A percentile compares a stretch with the other conserved stretches of the same genome.
Conservation (phyloP, 2,113 vertebrate species). For the Carollia perspicillata region DNA sequence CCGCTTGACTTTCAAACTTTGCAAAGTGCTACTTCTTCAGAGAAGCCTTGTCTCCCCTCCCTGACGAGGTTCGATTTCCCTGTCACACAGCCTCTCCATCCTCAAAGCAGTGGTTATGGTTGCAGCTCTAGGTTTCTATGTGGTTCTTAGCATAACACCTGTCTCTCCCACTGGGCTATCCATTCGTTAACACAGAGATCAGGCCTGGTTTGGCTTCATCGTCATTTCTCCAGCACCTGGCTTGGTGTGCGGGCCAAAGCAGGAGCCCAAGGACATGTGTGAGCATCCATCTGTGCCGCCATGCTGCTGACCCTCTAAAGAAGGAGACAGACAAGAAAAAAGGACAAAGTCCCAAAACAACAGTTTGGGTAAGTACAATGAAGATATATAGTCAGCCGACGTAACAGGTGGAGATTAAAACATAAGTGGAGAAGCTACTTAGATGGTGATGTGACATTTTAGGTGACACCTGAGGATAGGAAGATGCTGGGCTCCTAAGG, state of each 20-base stretch:
- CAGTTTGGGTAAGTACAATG: not conserved
- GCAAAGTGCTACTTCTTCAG: not conserved
- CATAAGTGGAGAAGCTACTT: not conserved
- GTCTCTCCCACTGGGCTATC: not conserved
- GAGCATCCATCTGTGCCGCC: not conserved
- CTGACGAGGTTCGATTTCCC: not conserved
- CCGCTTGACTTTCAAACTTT: not conserved
- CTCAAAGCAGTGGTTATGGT: not conserved
- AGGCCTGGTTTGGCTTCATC: not conserved
- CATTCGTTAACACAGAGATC: not conserved
- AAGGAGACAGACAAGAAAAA: not conserved
- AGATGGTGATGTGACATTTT: not conserved
- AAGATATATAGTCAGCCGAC: not conserved
- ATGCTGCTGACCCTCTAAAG: not conserved
- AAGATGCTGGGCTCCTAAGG: not conserved
- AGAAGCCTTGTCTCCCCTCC: not conserved
- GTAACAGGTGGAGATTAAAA: not conserved
- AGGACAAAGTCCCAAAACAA: not conserved
- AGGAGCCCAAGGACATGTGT: not conserved
- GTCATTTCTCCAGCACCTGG: not conserved
- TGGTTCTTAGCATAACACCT: not conserved
- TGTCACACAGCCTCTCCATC: not conserved
- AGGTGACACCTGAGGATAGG: not conserved
- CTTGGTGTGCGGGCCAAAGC: not conserved
- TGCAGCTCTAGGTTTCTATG: not conserved